Percentiles rank a stretch among this genome's conserved stretches.
These are phyloP conservation scores for Eueremaeus valkanovi DNA, from an alignment of 2,888 invertebrate species.

Conservation along the genomic window DNA sequence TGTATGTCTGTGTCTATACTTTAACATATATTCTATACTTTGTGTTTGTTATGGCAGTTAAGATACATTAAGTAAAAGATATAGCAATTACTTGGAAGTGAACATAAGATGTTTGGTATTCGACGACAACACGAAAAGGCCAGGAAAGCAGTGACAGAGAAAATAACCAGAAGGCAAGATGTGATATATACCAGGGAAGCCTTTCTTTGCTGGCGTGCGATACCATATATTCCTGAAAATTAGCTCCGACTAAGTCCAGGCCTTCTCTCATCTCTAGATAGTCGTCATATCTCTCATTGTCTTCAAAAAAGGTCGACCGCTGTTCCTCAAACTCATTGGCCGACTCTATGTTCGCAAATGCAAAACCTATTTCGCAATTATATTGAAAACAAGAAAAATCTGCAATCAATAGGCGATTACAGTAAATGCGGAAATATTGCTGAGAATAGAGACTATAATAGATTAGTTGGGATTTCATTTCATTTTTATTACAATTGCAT, in stretches of 20 bases:
- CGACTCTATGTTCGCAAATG: conserved; percentile 72
- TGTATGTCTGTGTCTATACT: no score
- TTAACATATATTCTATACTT: neutral
- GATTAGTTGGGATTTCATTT: no score
- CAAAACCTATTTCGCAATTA: conserved; percentile 62
- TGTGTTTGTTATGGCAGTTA: neutral
- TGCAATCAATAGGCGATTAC: no score
- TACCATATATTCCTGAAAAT: conserved; percentile 55
- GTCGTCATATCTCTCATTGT: conserved; percentile 73
- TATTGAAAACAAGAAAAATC: no score
- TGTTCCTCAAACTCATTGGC: conserved; percentile 77
- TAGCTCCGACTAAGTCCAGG: conserved; percentile 63
- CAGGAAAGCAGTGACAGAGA: conserved; percentile 72
- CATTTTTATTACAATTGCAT: no score
- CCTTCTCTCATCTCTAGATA: conserved; percentile 81
- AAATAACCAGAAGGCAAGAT: conserved; percentile 68
- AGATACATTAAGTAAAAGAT: conserved; percentile 4
- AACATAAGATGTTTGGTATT: conserved; percentile 74
- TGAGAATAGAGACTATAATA: no score
- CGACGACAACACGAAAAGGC: conserved; percentile 72
- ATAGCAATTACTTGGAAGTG: conserved; percentile 64
- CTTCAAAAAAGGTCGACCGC: conserved; percentile 69
- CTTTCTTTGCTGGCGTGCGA: conserved; percentile 55
- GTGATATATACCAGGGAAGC: conserved; percentile 58
- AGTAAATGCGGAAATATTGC: no score